phyloP scores from a whole-genome alignment of 2,113 vertebrate species.

The Syrmaticus mikado region DNA sequence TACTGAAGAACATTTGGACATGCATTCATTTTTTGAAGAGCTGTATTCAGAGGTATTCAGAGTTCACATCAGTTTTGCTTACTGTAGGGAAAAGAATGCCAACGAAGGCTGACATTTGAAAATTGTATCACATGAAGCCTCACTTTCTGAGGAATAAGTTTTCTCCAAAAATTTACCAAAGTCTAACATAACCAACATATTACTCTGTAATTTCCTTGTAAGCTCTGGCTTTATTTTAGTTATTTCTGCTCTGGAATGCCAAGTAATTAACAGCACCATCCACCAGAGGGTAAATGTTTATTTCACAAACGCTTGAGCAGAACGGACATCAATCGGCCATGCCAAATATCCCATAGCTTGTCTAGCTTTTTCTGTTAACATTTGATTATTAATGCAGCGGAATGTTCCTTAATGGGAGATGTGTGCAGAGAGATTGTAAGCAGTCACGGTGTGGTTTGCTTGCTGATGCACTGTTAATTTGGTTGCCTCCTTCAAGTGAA shows the following conservation, averaged over 20 bases:
- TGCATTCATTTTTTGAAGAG: not conserved
- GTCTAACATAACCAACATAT: not conserved
- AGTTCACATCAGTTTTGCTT: not conserved
- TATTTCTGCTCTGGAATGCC: not conserved
- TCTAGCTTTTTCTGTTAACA: fast-evolving
- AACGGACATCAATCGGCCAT: not conserved
- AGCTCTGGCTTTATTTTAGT: not conserved
- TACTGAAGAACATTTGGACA: not conserved
- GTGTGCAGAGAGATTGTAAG: not conserved
- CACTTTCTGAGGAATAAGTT: not conserved
- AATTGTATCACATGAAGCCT: not conserved
- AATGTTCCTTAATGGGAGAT: fast-evolving
- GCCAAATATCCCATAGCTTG: not conserved
- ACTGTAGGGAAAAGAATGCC: not conserved
- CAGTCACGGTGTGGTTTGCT: not conserved
- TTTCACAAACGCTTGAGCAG: not conserved
- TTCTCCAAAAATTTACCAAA: not conserved
- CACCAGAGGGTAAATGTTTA: not conserved
- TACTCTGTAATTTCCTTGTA: not conserved
- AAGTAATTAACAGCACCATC: not conserved
- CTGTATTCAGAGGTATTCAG: not conserved
- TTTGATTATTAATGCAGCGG: not conserved
- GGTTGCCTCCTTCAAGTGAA: not conserved
- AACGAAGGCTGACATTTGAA: not conserved
- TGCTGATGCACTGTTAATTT: not conserved